phyloP scores from a whole-genome alignment of 2,888 invertebrate genomes.

The Thalpophila matura region DNA sequence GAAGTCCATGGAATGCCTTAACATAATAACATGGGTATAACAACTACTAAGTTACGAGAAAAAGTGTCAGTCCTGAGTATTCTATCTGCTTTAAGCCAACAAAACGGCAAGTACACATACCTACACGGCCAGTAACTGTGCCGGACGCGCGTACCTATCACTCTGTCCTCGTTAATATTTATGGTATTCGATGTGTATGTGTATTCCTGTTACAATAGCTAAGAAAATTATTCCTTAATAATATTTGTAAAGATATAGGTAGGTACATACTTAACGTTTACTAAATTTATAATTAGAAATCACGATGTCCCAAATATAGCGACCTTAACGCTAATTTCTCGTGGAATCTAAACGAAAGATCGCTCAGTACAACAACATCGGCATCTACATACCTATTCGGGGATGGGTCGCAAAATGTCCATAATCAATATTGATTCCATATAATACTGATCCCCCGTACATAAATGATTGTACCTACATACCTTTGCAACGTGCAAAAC shows the following conservation, averaged over 20 bases:
- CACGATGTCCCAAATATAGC: no score
- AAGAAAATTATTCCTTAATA: slow-evolving; percentile 63
- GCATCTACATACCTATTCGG: slow-evolving; percentile 91
- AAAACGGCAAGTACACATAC: slow-evolving; percentile 93
- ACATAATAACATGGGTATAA: slow-evolving; percentile 88
- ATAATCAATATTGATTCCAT: slow-evolving; percentile 93
- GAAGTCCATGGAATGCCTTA: slow-evolving; percentile 92
- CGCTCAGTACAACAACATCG: slow-evolving; percentile 88
- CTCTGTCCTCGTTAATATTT: slow-evolving; percentile 90
- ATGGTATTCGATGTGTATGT: slow-evolving; percentile 89
- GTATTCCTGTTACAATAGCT: slow-evolving; percentile 66
- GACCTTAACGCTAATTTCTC: slow-evolving; percentile 94
- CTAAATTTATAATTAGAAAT: no score
- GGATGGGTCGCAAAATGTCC: slow-evolving; percentile 92
- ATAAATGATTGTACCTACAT: slow-evolving; percentile 95
- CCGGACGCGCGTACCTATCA: slow-evolving; percentile 90
- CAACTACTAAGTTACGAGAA: slow-evolving; percentile 89
- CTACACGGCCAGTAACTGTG: slow-evolving; percentile 91
- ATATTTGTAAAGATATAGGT: slow-evolving; percentile 76
- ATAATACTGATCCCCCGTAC: slow-evolving; percentile 92
- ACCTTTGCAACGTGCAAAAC: slow-evolving; percentile 93
- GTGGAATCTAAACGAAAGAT: slow-evolving; percentile 92
- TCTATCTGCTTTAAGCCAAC: slow-evolving; percentile 90
- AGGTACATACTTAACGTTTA: no score
- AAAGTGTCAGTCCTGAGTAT: slow-evolving; percentile 91